These are phyloP conservation scores for Desmodus rotundus DNA, from an alignment of 2,113 vertebrate species.

Conservation along the genomic window DNA sequence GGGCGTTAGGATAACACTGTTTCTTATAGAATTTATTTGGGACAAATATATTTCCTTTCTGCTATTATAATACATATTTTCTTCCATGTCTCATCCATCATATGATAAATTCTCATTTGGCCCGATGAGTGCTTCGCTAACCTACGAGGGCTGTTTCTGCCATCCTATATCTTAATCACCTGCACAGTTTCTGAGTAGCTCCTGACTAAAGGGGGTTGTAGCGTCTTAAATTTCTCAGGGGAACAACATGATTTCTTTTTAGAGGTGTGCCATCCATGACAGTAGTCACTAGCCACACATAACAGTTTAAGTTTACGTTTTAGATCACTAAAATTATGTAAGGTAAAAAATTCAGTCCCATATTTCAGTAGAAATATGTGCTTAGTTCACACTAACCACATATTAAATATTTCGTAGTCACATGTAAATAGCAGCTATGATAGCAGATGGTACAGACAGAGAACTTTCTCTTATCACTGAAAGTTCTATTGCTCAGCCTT, in stretches of 20 bases:
- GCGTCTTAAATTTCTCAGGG: not conserved
- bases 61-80: not conserved
- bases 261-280: not conserved
- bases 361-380: not conserved
- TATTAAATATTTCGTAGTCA: not conserved
- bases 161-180: not conserved
- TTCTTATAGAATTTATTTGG: not conserved
- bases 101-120: not conserved
- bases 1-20: not conserved
- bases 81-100: not conserved
- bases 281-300: not conserved
- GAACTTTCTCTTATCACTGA: not conserved
- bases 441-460: not conserved
- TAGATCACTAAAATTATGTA: not conserved
- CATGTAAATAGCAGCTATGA: not conserved
- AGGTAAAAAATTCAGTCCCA: not conserved
- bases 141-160: not conserved
- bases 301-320: not conserved
- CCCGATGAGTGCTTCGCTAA: not conserved
- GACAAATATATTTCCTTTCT: not conserved
- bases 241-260: not conserved
- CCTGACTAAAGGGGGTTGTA: not conserved
- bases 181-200: not conserved
- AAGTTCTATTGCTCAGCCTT: not conserved
- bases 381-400: not conserved